phyloP scores from a whole-genome alignment of 2,888 invertebrate species.

The Crematogaster levior region DNA sequence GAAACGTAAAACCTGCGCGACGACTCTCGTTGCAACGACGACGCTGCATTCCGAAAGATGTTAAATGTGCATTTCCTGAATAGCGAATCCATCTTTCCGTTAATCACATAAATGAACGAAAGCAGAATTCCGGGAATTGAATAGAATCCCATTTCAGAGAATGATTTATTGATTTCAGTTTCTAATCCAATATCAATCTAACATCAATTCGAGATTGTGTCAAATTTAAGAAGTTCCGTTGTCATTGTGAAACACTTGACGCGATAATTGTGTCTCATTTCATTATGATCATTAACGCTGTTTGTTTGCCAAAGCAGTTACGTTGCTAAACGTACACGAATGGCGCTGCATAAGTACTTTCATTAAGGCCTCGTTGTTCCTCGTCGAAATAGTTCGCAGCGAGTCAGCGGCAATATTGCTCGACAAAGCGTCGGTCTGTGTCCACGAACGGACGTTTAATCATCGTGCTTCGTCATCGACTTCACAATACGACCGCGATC shows the following conservation, averaged over 20 bases:
- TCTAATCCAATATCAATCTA: neutral
- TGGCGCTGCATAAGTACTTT: neutral
- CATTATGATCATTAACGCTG: neutral
- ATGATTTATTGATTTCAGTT: neutral
- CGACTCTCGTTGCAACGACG: constrained; percentile 62
- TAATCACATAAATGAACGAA: constrained; percentile 9
- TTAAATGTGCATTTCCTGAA: neutral
- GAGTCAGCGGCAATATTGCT: constrained; percentile 39
- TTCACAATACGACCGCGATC: constrained; percentile 68
- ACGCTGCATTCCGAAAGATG: constrained; percentile 36
- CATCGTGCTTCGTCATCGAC: constrained; percentile 71
- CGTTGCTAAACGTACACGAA: neutral
- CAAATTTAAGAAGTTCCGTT: neutral
- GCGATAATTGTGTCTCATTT: neutral
- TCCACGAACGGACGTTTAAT: constrained; percentile 55
- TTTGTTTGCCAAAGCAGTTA: constrained; percentile 1
- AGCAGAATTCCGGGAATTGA: no score
- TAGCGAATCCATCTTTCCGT: neutral
- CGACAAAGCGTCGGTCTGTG: constrained; percentile 44
- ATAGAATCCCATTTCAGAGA: no score
- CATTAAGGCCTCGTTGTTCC: constrained; percentile 11
- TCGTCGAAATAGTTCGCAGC: constrained; percentile 31
- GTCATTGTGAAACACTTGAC: neutral
- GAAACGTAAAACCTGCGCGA: constrained; percentile 67
- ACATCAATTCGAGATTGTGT: neutral